Evolutionary conservation across 2,113 vertebrate species (phyloP), one percentile per base, ranked within the genome.

Genomic region (Orientallactaga bullata): DNA sequence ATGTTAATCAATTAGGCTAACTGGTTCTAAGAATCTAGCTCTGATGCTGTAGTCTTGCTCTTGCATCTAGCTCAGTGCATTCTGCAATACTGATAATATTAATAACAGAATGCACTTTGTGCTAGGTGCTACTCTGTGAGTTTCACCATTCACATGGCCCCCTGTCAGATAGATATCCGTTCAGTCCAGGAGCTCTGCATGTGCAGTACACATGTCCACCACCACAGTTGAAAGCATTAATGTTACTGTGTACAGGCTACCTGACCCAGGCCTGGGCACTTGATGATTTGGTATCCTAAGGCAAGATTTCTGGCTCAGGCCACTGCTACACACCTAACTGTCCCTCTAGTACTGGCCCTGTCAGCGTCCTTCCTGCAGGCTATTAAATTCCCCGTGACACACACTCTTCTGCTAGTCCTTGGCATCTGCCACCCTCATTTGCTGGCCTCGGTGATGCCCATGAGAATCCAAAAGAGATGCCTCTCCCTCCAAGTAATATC

Each of bases 291-390:
- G 26, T 28, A 30, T 7, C 61, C 16, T 9, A 69, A 73, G 63
- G 20, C 20, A 61, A 55, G 92, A 55, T n/a, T 32, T 88, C 78
- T 68, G 37, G 28, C 66, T 90, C 90, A 91, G 72, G 85, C 21
- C 37, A 47, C 20, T n/a, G 7, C 26, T 11, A 18, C 9, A 4
- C 5, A 37, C 35, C 37, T 77, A 61, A 6, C 4, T 12, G 12
- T 81, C n/a, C 63, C 30, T 71, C n/a, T 24, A 39, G 32, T 13
- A 12, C 16, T 11, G 51, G 32, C 69, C 69, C 11, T 51, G 42
- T 13, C 37, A 20, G 26, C 12, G 28, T 72, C 60, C 47, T 39
- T 89, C 35, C 35, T 18, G 39, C 26, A 20, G 24, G 69, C 47
- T 87, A 58, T 58, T 66, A 66, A 58, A 61, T 6, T 30, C 76